Percentiles rank a stretch among this genome's conserved stretches.
phyloP scores from a whole-genome alignment of 1,140 invertebrate species.

The Drosophila takahashii region DNA sequence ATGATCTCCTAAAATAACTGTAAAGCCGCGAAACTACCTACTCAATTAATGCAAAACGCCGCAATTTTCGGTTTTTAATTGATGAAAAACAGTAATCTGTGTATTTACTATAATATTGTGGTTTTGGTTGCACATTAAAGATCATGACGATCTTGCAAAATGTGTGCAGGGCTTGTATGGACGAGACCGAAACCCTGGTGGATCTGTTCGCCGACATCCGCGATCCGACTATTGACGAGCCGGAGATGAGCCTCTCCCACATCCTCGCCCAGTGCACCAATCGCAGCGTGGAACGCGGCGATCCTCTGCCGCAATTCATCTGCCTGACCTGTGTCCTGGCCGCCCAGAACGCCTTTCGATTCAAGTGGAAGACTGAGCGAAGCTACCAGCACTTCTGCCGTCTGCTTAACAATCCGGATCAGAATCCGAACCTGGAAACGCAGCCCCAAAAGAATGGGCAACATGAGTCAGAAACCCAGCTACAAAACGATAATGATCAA shows the following conservation, averaged over 20 bases:
- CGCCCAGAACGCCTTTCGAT: conserved; percentile 55
- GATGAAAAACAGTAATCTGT: conserved; percentile 18
- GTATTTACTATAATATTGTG: not conserved
- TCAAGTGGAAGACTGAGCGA: conserved; percentile 46
- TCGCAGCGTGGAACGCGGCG: conserved; percentile 26
- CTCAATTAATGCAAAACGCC: not conserved
- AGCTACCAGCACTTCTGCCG: conserved; percentile 21
- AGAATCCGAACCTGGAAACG: not conserved
- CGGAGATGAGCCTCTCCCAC: conserved; percentile 35
- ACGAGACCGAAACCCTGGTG: conserved; percentile 47
- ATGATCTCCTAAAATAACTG: not conserved
- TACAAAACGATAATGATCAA: not conserved
- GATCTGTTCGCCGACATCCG: conserved; percentile 47
- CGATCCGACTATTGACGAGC: conserved; percentile 14
- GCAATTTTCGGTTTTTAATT: not conserved
- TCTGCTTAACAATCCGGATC: conserved; percentile 1
- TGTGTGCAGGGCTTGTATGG: conserved; percentile 57
- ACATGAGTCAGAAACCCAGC: no score
- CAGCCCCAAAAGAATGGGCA: not conserved
- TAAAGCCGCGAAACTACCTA: not conserved
- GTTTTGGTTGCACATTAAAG: not conserved
- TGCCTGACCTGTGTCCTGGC: conserved; percentile 49
- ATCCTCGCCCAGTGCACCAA: conserved; percentile 44
- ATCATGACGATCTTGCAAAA: conserved; percentile 23
- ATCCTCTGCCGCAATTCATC: conserved; percentile 49